Conservation (phyloP, 2,888 invertebrate genomes). For the Trilocha varians region DNA sequence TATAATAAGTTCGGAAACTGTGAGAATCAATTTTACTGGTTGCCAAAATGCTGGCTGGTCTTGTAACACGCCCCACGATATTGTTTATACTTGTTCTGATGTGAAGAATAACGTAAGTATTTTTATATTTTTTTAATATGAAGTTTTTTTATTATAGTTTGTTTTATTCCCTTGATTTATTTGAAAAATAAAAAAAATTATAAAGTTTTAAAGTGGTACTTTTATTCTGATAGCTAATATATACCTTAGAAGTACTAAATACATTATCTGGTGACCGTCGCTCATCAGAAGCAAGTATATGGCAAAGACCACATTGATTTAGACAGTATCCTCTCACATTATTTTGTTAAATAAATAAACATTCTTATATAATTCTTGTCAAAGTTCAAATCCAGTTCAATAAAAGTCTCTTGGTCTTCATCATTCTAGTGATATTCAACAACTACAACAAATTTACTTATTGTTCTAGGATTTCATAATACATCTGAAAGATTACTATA, state of each 20-base stretch:
- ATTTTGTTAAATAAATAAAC: background rate
- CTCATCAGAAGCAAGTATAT: no score
- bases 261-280: no score
- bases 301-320: background rate
- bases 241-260: no score
- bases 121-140: background rate
- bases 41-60: conserved; percentile 58
- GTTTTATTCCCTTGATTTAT: background rate
- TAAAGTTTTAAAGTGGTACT: no score
- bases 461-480: conserved; percentile 67
- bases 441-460: background rate
- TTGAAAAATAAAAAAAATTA: no score
- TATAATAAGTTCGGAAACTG: conserved; percentile 17
- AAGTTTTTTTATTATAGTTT: no score
- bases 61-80: conserved; percentile 45
- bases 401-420: no score
- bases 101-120: conserved; percentile 47
- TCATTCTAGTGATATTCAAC: no score
- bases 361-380: no score
- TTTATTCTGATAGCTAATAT: no score
- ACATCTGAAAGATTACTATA: conserved; percentile 66
- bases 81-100: conserved; percentile 46
- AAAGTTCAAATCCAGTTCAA: no score
- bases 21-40: conserved; percentile 54
- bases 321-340: background rate